Conservation (phyloP, 2,888 invertebrate genomes). For the Aspidiotus destructor region DNA sequence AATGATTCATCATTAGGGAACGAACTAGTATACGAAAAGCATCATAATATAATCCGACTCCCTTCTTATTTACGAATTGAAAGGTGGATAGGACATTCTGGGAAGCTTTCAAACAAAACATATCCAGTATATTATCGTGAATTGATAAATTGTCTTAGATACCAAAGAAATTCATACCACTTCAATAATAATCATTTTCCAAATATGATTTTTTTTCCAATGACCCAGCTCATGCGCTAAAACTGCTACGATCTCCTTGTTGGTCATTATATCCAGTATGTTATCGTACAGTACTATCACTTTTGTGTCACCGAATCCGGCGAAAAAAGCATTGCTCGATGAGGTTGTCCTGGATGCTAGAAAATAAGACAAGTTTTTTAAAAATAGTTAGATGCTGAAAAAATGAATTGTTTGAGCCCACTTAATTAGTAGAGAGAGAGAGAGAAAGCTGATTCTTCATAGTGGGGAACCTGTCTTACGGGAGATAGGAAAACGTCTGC, state of each 20-base stretch:
- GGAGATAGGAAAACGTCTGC: too few relatives aligned
- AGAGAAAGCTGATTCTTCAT: too few relatives aligned
- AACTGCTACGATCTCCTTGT: conserved; percentile 88
- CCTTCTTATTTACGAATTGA: too few relatives aligned
- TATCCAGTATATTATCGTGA: too few relatives aligned
- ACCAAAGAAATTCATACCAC: conserved; percentile 44
- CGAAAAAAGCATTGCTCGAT: conserved; percentile 97
- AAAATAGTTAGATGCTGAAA: too few relatives aligned
- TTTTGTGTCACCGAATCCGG: conserved; percentile 93
- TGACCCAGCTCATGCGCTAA: conserved; percentile 90
- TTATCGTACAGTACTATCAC: conserved; percentile 97
- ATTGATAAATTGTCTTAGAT: too few relatives aligned
- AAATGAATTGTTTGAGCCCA: too few relatives aligned
- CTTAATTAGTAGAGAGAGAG: too few relatives aligned
- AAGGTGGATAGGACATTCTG: too few relatives aligned
- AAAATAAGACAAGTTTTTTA: conserved; percentile 9
- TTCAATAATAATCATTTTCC: conserved; percentile 72
- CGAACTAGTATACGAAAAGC: neutral
- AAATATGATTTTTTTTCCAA: conserved; percentile 85
- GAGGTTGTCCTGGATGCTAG: conserved; percentile 84
- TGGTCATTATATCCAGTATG: conserved; percentile 61
- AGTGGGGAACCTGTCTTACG: too few relatives aligned
- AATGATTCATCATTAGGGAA: too few relatives aligned
- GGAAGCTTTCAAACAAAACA: too few relatives aligned
- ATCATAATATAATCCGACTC: neutral